These are phyloP conservation scores for Euclidia mi DNA, from an alignment of 2,888 invertebrate species.

Conservation along the genomic window DNA sequence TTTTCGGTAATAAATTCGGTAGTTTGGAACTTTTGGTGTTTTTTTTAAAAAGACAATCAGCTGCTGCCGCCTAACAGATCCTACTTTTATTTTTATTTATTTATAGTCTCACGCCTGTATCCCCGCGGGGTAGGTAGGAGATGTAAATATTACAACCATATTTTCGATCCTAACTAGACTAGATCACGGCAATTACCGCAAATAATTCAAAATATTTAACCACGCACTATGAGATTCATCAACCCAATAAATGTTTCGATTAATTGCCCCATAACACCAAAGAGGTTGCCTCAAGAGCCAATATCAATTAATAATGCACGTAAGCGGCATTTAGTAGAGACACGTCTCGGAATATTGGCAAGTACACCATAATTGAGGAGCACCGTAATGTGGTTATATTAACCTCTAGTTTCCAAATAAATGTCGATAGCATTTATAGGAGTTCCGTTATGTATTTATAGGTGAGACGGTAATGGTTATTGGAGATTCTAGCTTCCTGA, in stretches of 20 bases:
- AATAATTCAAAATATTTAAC: no score
- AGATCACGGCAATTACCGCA: no score
- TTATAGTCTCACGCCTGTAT: no score
- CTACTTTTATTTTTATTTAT: no score
- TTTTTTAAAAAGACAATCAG: no score
- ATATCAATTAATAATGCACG: conserved; percentile 63
- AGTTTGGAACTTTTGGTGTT: no score
- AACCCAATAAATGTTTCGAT: conserved; percentile 1
- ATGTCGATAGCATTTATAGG: conserved; percentile 31
- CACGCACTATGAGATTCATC: not conserved
- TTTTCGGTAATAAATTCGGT: no score
- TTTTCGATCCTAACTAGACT: no score
- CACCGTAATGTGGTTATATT: conserved; percentile 41
- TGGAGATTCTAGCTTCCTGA: not conserved
- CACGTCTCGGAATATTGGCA: conserved; percentile 52
- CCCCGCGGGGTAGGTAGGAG: no score
- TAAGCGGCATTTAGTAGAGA: conserved; percentile 51
- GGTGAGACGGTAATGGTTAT: not conserved
- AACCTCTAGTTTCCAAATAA: conserved; percentile 32
- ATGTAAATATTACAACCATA: no score
- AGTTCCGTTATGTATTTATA: conserved; percentile 8
- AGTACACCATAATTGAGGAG: conserved; percentile 50
- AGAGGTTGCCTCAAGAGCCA: conserved; percentile 25
- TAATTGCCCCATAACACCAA: conserved; percentile 15
- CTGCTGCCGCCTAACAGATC: no score